Evolutionary conservation across 2,113 vertebrate genomes (phyloP).

Genomic region (Misgurnus anguillicaudatus): DNA sequence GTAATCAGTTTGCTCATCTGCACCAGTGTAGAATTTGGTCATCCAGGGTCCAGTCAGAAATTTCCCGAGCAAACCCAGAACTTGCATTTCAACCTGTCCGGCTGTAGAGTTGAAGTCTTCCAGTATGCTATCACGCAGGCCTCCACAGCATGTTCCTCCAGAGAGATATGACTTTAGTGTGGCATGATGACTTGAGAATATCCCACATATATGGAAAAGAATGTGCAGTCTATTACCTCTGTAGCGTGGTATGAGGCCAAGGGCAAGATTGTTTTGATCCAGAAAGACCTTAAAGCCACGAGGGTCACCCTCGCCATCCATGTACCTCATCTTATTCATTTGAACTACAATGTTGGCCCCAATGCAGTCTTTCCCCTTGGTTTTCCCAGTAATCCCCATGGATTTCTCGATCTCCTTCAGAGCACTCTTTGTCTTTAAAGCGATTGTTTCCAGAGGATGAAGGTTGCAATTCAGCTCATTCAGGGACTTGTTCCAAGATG

Average conservation of each 20-base stretch:
- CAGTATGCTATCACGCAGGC: constrained; percentile 16
- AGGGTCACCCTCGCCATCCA: background rate
- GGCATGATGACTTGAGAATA: constrained; percentile 24
- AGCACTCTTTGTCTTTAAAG: no score
- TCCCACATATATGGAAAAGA: constrained; percentile 32
- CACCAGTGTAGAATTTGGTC: constrained; percentile 5
- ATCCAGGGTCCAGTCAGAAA: constrained; percentile 22
- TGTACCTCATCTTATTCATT: no score
- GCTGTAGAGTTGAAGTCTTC: background rate
- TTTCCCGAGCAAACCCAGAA: constrained; percentile 22
- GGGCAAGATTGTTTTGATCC: constrained; percentile 10
- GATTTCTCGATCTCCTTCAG: no score
- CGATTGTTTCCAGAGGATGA: no score
- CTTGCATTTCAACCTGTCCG: constrained; percentile 21
- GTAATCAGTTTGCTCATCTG: constrained; percentile 26
- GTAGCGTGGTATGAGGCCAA: constrained; percentile 5
- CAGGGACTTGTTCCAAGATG: no score
- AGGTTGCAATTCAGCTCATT: no score
- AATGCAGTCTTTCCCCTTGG: no score
- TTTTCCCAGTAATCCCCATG: no score
- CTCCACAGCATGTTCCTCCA: constrained; percentile 19
- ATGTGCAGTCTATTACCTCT: background rate
- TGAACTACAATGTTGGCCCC: no score
- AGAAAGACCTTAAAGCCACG: background rate
- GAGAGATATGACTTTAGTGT: constrained; percentile 20